phyloP scores from a whole-genome alignment of 53 echinoderm and acorn worm species.

The Paracentrotus lividus region DNA sequence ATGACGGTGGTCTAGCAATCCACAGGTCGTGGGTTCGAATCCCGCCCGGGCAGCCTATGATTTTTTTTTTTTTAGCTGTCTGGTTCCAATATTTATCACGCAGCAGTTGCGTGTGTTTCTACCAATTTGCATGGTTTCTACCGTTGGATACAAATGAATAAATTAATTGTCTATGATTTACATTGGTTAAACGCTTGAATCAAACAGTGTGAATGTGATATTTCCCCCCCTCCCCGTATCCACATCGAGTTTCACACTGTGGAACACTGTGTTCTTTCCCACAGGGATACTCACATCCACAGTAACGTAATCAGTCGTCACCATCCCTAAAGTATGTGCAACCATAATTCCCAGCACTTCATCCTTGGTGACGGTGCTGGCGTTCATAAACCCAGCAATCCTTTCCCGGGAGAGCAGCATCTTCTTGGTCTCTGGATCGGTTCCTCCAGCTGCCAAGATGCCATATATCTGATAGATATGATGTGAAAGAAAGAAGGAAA shows the following conservation, averaged over 20 bases:
- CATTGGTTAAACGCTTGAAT: background rate
- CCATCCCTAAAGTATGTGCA: background rate
- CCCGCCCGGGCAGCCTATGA: too few relatives aligned
- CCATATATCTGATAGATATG: background rate
- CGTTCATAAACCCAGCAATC: slow-evolving; percentile 18
- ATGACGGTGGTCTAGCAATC: too few relatives aligned
- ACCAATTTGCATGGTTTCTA: too few relatives aligned
- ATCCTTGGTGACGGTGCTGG: background rate
- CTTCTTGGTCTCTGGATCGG: slow-evolving; percentile 19
- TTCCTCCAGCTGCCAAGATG: slow-evolving; percentile 10
- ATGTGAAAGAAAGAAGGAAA: background rate
- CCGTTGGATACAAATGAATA: background rate
- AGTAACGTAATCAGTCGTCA: background rate
- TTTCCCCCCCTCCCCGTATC: background rate
- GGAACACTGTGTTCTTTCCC: too few relatives aligned
- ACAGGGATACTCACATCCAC: background rate
- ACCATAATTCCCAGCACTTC: background rate
- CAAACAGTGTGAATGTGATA: background rate
- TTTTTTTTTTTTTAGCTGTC: too few relatives aligned
- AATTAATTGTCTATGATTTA: background rate
- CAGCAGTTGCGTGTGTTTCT: too few relatives aligned
- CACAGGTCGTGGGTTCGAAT: too few relatives aligned
- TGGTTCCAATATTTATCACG: too few relatives aligned
- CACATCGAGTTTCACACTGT: too few relatives aligned
- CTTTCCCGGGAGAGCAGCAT: background rate